These are phyloP conservation scores for Drosophila arizonae DNA, from an alignment of 1,140 invertebrate genomes.

Conservation along the genomic window DNA sequence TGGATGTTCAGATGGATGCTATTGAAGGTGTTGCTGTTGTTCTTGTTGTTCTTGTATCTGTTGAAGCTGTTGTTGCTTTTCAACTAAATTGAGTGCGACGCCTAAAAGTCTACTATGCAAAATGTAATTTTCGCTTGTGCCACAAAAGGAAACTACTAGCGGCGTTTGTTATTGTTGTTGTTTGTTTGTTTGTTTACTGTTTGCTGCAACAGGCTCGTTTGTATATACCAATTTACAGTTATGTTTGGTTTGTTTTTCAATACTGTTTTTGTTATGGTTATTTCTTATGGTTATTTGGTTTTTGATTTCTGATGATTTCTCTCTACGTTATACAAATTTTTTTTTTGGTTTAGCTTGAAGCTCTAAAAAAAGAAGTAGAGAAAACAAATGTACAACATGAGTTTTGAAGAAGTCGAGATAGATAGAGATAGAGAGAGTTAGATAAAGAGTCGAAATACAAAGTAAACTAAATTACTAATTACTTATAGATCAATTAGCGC, in stretches of 20 bases:
- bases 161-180: slow-evolving; percentile 41
- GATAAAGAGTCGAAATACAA: slow-evolving; percentile 17
- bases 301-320: slow-evolving; percentile 30
- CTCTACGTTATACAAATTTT: slow-evolving; percentile 56
- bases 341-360: slow-evolving; percentile 64
- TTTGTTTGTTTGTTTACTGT: slow-evolving; percentile 44
- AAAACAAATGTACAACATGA: slow-evolving; percentile 80
- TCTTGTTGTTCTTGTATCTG: slow-evolving; percentile 37
- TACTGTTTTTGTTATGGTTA: slow-evolving; percentile 39
- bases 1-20: slow-evolving; percentile 46
- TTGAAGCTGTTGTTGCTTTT: slow-evolving; percentile 33
- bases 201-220: slow-evolving; percentile 36
- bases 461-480: slow-evolving; percentile 3
- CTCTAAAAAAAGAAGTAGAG: slow-evolving; percentile 71
- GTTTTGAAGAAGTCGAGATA: slow-evolving; percentile 49
- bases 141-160: slow-evolving; percentile 73
- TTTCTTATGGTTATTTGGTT: slow-evolving; percentile 32
- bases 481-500: background rate
- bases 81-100: slow-evolving; percentile 62
- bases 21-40: slow-evolving; percentile 51
- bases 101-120: slow-evolving; percentile 74
- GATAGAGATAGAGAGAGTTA: slow-evolving; percentile 17
- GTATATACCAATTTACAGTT: slow-evolving; percentile 73
- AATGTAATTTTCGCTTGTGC: slow-evolving; percentile 65
- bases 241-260: slow-evolving; percentile 39